Conservation (phyloP, 1,140 invertebrate species). For the Venturia canescens region DNA sequence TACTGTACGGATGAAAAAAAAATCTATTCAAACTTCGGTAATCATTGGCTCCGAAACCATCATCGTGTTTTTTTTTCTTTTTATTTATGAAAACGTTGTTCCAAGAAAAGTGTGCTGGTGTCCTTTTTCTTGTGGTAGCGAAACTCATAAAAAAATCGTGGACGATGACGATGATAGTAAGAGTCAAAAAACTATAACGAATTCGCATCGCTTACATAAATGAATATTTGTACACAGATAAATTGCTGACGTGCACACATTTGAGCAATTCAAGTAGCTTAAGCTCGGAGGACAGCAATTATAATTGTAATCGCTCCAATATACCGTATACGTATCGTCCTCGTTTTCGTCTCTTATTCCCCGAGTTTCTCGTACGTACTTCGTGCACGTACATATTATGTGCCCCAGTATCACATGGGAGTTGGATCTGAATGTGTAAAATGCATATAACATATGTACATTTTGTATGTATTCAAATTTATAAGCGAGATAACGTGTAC, state of each 20-base stretch:
- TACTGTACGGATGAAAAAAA: too few relatives aligned
- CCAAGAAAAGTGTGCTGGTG: too few relatives aligned
- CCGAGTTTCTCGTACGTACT: background rate
- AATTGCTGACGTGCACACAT: background rate
- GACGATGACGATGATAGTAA: too few relatives aligned
- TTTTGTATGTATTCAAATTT: slow-evolving; percentile 7
- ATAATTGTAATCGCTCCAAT: background rate
- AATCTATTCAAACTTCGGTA: too few relatives aligned
- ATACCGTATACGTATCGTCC: background rate
- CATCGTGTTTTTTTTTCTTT: too few relatives aligned
- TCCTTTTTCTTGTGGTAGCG: too few relatives aligned
- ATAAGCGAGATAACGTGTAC: slow-evolving; percentile 13
- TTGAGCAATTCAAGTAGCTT: background rate
- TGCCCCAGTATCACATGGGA: background rate
- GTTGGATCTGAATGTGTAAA: background rate
- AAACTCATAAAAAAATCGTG: too few relatives aligned
- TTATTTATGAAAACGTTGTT: too few relatives aligned
- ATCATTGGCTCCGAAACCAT: too few relatives aligned
- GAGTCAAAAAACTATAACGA: too few relatives aligned
- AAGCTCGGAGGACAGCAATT: background rate
- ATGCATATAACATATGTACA: background rate
- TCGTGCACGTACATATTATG: background rate
- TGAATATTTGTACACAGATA: background rate
- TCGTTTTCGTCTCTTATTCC: background rate
- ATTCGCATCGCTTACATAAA: too few relatives aligned